A percentile compares a stretch with the other conserved stretches of the same genome.
Evolutionary conservation across 2,888 invertebrate genomes (phyloP).

Genomic region (Epinotia nisella): DNA sequence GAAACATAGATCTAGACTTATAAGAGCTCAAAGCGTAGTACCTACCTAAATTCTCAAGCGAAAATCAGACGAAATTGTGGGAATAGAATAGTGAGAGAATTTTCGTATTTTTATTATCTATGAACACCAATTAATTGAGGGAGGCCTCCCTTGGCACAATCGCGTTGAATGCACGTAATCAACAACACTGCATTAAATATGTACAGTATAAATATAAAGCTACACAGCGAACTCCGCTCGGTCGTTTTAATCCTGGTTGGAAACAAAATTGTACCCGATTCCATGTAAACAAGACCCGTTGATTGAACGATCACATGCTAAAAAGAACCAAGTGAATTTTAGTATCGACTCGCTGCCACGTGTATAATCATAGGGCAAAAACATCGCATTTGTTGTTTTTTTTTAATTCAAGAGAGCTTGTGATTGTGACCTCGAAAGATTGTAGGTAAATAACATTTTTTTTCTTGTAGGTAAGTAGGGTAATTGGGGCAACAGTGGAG

Average conservation of each 20-base stretch:
- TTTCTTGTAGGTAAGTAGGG: too few species aligned
- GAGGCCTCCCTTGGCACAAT: neutral
- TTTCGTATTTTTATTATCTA: neutral
- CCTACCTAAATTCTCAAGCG: too few species aligned
- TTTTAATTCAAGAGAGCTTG: neutral
- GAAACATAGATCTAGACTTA: too few species aligned
- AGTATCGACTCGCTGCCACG: slow-evolving; percentile 13
- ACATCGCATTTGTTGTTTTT: neutral
- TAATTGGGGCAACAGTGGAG: too few species aligned
- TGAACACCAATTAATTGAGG: neutral
- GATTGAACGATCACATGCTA: slow-evolving; percentile 29
- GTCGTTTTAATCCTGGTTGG: slow-evolving; percentile 2
- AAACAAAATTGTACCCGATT: slow-evolving; percentile 32
- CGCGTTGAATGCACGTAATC: slow-evolving; percentile 11
- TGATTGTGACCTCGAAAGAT: slow-evolving; percentile 9
- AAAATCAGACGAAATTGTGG: too few species aligned
- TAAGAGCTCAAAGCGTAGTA: too few species aligned
- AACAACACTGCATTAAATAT: slow-evolving; percentile 16
- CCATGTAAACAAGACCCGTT: slow-evolving; percentile 35
- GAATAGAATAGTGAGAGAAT: neutral
- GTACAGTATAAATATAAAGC: neutral
- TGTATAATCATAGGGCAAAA: slow-evolving; percentile 12
- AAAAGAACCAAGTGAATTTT: slow-evolving; percentile 8
- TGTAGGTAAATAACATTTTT: neutral
- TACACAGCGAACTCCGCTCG: neutral